These are phyloP conservation scores for Zaprionus vittiger DNA, from an alignment of 1,140 invertebrate genomes.

Conservation along the genomic window DNA sequence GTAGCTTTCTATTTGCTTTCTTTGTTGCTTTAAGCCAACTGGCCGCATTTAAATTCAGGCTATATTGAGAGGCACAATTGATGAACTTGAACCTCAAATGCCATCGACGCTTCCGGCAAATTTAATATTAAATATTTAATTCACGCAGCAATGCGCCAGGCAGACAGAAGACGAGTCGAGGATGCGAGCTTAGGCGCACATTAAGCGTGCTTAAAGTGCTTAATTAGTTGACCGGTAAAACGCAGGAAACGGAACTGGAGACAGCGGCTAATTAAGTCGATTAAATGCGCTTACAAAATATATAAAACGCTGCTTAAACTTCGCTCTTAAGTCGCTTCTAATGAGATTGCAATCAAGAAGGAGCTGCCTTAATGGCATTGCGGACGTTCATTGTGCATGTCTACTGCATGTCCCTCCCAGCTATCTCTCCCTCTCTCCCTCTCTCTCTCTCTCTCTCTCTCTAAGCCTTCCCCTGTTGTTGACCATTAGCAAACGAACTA, in stretches of 20 bases:
- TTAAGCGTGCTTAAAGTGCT: conserved; percentile 41
- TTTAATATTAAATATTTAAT: conserved; percentile 42
- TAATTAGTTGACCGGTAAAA: conserved; percentile 22
- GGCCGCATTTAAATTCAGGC: conserved; percentile 34
- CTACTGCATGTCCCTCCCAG: not conserved
- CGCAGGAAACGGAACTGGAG: not conserved
- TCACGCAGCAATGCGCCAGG: conserved; percentile 3
- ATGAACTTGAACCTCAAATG: conserved; percentile 45
- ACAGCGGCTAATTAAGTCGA: conserved; percentile 50
- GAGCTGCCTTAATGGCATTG: not conserved
- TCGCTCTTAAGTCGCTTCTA: conserved; percentile 6
- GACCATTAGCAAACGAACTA: conserved; percentile 4
- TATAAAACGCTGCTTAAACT: not conserved
- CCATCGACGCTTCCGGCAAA: conserved; percentile 8
- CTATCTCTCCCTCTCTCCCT: no score
- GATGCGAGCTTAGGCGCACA: not conserved
- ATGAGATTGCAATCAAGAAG: conserved; percentile 29
- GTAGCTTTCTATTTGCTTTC: not conserved
- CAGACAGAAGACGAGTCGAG: not conserved
- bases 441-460: not conserved
- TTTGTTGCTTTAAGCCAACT: conserved; percentile 29
- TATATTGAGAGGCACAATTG: conserved; percentile 10
- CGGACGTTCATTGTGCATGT: not conserved
- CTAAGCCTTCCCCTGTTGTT: not conserved
- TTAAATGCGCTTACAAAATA: conserved; percentile 56